A percentile compares a stretch with the other conserved stretches of the same genome.
phyloP scores from a whole-genome alignment of 2,797 vertebrate species.

The Crossoptilon crossoptilon region DNA sequence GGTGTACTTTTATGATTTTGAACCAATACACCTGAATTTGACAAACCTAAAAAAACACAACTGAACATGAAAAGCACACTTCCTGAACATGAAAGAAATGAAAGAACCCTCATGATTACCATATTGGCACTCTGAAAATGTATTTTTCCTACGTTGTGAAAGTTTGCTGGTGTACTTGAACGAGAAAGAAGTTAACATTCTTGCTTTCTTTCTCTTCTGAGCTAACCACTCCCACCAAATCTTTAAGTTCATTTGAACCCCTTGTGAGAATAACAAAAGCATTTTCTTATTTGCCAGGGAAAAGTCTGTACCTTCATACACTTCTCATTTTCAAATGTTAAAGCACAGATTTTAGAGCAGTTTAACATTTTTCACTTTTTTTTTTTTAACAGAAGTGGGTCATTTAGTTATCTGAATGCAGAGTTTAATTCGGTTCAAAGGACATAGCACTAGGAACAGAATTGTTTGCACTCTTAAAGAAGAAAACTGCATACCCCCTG shows the following conservation, averaged over 20 bases:
- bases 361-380: neutral
- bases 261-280: neutral
- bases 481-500: conserved; percentile 75
- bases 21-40: neutral
- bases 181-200: neutral
- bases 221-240: neutral
- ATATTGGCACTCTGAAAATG: neutral
- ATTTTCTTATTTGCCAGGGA: neutral
- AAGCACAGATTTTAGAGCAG: neutral
- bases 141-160: neutral
- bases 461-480: neutral
- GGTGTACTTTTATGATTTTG: neutral
- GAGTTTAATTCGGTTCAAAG: neutral
- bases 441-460: neutral
- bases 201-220: neutral
- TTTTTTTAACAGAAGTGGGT: neutral
- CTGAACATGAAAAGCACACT: no score
- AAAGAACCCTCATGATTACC: no score
- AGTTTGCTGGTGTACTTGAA: neutral
- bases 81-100: no score
- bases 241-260: neutral
- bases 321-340: neutral
- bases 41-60: neutral
- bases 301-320: neutral
- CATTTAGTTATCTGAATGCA: neutral